A percentile compares a stretch with the other conserved stretches of the same genome.
Evolutionary conservation across 2,113 vertebrate genomes (phyloP).

Genomic region (Poecilia latipinna): DNA sequence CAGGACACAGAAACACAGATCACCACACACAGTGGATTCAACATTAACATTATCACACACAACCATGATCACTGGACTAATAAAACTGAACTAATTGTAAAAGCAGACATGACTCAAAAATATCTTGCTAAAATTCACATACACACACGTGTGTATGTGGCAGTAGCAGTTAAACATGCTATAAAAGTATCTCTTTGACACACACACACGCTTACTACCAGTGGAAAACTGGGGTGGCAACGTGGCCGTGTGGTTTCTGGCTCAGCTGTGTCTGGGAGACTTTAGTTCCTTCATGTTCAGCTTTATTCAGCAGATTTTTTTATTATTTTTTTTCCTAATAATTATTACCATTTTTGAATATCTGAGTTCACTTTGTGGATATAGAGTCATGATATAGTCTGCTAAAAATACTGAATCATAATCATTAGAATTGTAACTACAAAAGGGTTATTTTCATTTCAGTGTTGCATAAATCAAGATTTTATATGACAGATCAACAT

Average conservation of each 20-base stretch:
- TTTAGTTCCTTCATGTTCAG: conserved; percentile 11
- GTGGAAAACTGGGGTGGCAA: conserved; percentile 32
- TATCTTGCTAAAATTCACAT: conserved; percentile 16
- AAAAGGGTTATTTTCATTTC: neutral
- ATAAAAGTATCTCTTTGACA: conserved; percentile 18
- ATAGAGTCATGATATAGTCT: no score
- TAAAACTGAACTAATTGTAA: conserved; percentile 10
- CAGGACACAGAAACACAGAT: no score
- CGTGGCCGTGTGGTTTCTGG: conserved; percentile 45
- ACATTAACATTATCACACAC: neutral
- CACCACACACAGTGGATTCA: neutral
- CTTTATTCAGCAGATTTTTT: neutral
- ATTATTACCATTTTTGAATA: no score
- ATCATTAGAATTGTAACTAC: neutral
- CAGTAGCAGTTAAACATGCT: conserved; percentile 15
- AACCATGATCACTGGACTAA: conserved; percentile 5
- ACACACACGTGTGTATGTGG: neutral
- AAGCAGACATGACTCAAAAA: conserved; percentile 21
- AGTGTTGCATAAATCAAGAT: neutral
- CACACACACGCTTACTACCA: neutral
- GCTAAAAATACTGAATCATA: neutral
- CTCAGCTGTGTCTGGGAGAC: conserved; percentile 38
- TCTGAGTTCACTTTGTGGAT: no score
- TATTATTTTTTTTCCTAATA: neutral
- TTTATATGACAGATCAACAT: neutral